Base-by-base conservation (phyloP, 2,113 vertebrate genomes). In the Riparia riparia region DNA sequence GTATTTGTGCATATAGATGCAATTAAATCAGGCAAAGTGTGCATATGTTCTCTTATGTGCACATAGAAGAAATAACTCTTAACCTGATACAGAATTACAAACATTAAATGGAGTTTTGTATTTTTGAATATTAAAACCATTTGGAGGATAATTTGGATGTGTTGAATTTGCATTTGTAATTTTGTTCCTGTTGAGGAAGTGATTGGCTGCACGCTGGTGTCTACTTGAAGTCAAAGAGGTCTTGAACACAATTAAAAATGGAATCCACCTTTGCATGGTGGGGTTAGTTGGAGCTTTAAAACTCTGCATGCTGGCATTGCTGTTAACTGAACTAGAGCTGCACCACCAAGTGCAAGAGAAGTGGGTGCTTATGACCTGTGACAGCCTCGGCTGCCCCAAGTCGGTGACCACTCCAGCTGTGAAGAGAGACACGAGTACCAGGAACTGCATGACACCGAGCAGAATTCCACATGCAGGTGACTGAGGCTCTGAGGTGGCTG, bases 371-470 rank as follows among this genome's bases (percentile, higher is more conserved):
- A 1, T 4, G 26, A 3, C 19, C 28, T 26, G 5, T 42, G 25
- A 3, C 37, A 37, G 47, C 29, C n/a, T 22, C 3, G 1, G 2
- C 11, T 32, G 44, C 25, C 47, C 39, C 13, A 18, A 5, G 8
- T 11, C 6, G 0, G 47, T 5, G 4, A 17, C 14, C 28, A 42
- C 12, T 22, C 1, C 1, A 1, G 34, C 45, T 7, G 29, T 19
- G 22, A 29, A 20, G 4, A 11, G 29, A 2, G 28, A 49, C 14
- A 44, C 0, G 2, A 15, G 1, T 12, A 1, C 7, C 8, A 1
- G 41, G 4, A 18, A 2, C 22, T 6, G 45, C 73, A 25, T 34
- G 1, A 15, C 1, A 6, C 1, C 3, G 49, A 10, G 44, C 21
- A 24, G n/a, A 17, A 50, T 24, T 80, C 32, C 15, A 21, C 3